Percentiles rank a stretch among this genome's conserved stretches.
phyloP scores from a whole-genome alignment of 1,140 invertebrate species.

The Papilio aristodemus region DNA sequence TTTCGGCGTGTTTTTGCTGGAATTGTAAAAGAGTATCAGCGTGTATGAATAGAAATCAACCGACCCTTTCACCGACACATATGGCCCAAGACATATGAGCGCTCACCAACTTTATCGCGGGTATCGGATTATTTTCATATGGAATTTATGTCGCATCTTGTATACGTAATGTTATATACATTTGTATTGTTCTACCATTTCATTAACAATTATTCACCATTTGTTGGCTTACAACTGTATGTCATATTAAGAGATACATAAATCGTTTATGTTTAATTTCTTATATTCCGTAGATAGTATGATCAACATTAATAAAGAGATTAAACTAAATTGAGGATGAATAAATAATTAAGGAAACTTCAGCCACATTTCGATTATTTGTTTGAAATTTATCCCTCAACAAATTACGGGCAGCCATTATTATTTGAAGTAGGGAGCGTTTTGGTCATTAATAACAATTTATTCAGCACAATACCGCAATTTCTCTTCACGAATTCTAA shows the following conservation, averaged over 20 bases:
- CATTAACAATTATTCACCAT: too few species aligned
- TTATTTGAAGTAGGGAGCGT: slow-evolving; percentile 67
- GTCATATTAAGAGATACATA: neutral
- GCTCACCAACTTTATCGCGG: slow-evolving; percentile 61
- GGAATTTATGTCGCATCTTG: neutral
- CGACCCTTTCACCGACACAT: slow-evolving; percentile 67
- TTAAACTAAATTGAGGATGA: slow-evolving; percentile 31
- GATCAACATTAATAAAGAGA: slow-evolving; percentile 33
- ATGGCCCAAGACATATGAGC: slow-evolving; percentile 48
- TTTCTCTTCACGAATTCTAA: slow-evolving; percentile 70
- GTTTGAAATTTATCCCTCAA: slow-evolving; percentile 65
- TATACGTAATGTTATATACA: too few species aligned
- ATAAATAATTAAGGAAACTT: slow-evolving; percentile 42
- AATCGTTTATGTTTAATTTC: too few species aligned
- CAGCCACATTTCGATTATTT: slow-evolving; percentile 51
- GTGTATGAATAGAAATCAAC: slow-evolving; percentile 71
- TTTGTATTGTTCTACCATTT: too few species aligned
- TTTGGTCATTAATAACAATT: slow-evolving; percentile 80
- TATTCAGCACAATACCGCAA: slow-evolving; percentile 76
- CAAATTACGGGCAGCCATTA: slow-evolving; percentile 67
- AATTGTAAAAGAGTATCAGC: slow-evolving; percentile 74
- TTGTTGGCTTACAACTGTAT: neutral
- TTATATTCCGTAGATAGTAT: too few species aligned
- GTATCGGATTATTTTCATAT: slow-evolving; percentile 60
- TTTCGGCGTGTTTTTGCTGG: slow-evolving; percentile 70